Evolutionary conservation across 2,888 invertebrate genomes (phyloP).

Genomic region (Beris chalybata): DNA sequence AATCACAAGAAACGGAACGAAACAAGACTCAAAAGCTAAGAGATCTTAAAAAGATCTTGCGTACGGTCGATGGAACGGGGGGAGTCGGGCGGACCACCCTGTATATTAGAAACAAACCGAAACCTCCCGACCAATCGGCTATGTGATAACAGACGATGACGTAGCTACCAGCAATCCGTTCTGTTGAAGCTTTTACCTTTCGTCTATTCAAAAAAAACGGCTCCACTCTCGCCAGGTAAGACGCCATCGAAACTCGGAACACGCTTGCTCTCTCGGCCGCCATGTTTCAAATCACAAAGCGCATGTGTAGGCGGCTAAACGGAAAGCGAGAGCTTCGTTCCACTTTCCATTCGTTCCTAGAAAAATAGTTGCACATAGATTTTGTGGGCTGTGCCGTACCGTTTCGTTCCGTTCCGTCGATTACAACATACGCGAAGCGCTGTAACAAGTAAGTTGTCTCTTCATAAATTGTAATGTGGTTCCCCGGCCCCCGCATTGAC

Average conservation of each 20-base stretch:
- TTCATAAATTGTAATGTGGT: too few species aligned
- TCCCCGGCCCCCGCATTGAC: too few species aligned
- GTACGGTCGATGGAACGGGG: not conserved
- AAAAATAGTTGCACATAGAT: too few species aligned
- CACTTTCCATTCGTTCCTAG: conserved; percentile 15
- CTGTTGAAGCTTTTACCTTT: conserved; percentile 7
- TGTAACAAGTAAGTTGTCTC: too few species aligned
- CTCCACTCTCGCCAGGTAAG: conserved; percentile 1
- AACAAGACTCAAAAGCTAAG: conserved; percentile 1
- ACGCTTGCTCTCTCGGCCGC: too few species aligned
- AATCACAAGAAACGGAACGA: not conserved
- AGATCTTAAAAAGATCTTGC: conserved; percentile 2
- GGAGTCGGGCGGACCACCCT: not conserved
- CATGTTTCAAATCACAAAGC: not conserved
- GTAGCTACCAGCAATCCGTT: conserved; percentile 14
- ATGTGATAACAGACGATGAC: conserved; percentile 23
- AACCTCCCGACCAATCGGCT: not conserved
- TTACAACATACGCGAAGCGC: too few species aligned
- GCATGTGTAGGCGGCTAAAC: conserved; percentile 23
- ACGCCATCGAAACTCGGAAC: too few species aligned
- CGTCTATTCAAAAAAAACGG: conserved; percentile 6
- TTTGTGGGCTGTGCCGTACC: too few species aligned
- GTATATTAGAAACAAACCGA: conserved; percentile 7
- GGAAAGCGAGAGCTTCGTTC: conserved; percentile 28
- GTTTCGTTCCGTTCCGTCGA: too few species aligned